A percentile compares a stretch with the other conserved stretches of the same genome.
Conservation (phyloP, 2,113 vertebrate genomes). For the Vidua chalybeata region DNA sequence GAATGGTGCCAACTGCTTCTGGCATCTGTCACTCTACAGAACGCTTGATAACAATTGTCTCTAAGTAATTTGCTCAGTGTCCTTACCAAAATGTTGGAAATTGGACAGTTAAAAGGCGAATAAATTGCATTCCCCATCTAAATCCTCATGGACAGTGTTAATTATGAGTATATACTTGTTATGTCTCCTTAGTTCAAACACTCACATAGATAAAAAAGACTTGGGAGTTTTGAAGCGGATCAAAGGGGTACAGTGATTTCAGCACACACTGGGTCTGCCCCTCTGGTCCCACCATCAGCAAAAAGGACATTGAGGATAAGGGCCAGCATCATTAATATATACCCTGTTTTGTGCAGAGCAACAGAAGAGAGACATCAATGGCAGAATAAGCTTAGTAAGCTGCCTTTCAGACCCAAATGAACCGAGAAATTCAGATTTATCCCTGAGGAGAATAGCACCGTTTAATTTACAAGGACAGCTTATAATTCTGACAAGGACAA, state of each 20-base stretch:
- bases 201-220: conserved; percentile 13
- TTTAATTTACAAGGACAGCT: conserved; percentile 63
- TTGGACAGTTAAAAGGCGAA: not conserved
- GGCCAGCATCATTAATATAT: conserved; percentile 4
- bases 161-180: not conserved
- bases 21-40: not conserved
- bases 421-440: conserved; percentile 47
- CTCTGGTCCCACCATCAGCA: conserved; percentile 9
- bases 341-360: not conserved
- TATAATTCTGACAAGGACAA: conserved; percentile 54
- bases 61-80: not conserved
- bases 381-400: conserved; percentile 47
- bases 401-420: conserved; percentile 53
- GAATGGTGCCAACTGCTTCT: not conserved
- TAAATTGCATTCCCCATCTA: not conserved
- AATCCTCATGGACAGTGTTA: not conserved
- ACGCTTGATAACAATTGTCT: not conserved
- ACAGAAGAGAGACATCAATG: conserved; percentile 38
- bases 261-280: not conserved
- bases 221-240: not conserved
- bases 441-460: conserved; percentile 41
- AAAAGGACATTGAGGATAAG: conserved; percentile 1
- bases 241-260: not conserved
- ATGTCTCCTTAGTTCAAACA: not conserved
- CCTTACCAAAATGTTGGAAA: not conserved